Percentiles rank a stretch among this genome's conserved stretches.
phyloP scores from a whole-genome alignment of 2,888 invertebrate genomes.

The Cerastoderma edule region DNA sequence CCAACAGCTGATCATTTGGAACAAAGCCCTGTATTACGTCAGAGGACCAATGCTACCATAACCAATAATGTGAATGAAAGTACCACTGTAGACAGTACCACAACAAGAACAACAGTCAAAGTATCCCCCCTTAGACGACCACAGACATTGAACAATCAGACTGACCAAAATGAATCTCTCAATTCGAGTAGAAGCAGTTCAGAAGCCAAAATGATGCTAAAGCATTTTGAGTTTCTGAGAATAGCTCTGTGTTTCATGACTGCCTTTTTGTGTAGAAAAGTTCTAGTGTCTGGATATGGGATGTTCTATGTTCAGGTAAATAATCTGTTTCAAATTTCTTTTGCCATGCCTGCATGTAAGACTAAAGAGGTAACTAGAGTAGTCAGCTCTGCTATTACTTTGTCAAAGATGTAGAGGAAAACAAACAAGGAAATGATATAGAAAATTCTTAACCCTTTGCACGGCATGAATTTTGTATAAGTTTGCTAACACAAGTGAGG shows the following conservation, averaged over 20 bases:
- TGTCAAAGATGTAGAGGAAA: too few species aligned
- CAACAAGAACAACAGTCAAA: too few species aligned
- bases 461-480: too few species aligned
- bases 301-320: conserved; percentile 73
- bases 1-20: not conserved
- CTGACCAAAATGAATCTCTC: conserved; percentile 46
- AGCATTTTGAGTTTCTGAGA: conserved; percentile 71
- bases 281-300: conserved; percentile 70
- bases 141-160: conserved; percentile 23
- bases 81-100: conserved; percentile 23
- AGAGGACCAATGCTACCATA: not conserved
- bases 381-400: too few species aligned
- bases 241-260: conserved; percentile 68
- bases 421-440: too few species aligned
- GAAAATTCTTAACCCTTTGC: too few species aligned
- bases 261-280: conserved; percentile 70
- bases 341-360: too few species aligned
- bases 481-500: too few species aligned
- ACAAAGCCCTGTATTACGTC: conserved; percentile 8
- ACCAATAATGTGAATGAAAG: not conserved
- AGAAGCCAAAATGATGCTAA: conserved; percentile 62
- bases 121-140: conserved; percentile 53
- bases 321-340: too few species aligned
- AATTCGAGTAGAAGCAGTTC: conserved; percentile 58
- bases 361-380: too few species aligned